Base-by-base conservation (phyloP, 2,888 invertebrate genomes). In the Cheilosia urbana region DNA sequence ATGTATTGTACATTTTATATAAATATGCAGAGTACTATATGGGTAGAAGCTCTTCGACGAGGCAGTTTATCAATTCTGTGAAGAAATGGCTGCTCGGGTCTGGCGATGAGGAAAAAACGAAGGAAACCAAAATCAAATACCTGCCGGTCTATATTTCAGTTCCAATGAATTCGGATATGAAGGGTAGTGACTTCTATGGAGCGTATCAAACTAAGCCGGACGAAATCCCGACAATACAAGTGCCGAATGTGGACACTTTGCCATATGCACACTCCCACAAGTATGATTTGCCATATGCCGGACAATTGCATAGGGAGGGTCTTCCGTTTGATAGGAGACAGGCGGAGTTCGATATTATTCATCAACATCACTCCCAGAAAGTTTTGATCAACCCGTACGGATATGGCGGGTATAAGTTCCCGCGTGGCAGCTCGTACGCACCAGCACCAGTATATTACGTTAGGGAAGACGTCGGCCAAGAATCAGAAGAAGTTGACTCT, bases 141-240 rank as follows among this genome's bases (percentile, higher is more conserved):
- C 19, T 78, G 34, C 78, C 78, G 1, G 47, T 78, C 2, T 78
- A 78, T n/a, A 63, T 78, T 15, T 69, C 78, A 21, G 55, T 63
- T 57, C 78, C 78, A 2, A 21, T 69, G 5, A 55, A 69, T 30
- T 17, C 68, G 24, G 24, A 40, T 2, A 15, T 4, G 24, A 60
- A 62, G 15, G 13, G 9, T 4, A 24, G 21, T 17, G 63, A 71
- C 2, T 55, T 27, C 27, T 71, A 78, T 13, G 78, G 78, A 37
- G 78, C 78, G 2, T 27, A 53, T 34, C 58, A 58, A 30, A 7
- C 7, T 9, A 53, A 42, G 30, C 2, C n/a, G 13, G 55, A 17
- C 1, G 45, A 62, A 37, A 37, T 0, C 4, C 13, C 17, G 0
- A 15, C 37, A 40, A 5, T 4, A 5, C 5, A 62, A 15, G 11